Evolutionary conservation across 2,888 invertebrate species (phyloP).

Genomic region (Eucera pruinosa): DNA sequence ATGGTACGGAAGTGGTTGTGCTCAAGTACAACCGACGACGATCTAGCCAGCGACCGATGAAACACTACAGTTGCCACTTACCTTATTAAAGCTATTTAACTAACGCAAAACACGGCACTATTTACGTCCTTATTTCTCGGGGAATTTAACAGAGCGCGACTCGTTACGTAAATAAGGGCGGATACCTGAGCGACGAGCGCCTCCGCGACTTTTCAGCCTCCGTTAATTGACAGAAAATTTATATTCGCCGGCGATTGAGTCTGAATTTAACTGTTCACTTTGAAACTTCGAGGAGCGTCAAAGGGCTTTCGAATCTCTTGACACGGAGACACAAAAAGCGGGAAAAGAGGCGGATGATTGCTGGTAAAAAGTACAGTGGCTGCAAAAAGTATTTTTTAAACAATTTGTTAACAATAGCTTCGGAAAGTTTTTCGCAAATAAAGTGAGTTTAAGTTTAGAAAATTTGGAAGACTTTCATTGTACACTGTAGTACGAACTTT

Average conservation of each 20-base stretch:
- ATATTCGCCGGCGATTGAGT: conserved; percentile 6
- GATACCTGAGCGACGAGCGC: conserved; percentile 1
- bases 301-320: neutral
- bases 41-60: conserved; percentile 55
- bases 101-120: conserved; percentile 52
- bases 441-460: too few species aligned
- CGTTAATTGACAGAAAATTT: conserved; percentile 20
- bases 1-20: conserved; percentile 48
- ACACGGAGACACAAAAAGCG: neutral
- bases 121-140: conserved; percentile 54
- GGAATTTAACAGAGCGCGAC: conserved; percentile 41
- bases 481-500: too few species aligned
- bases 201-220: neutral
- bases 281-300: neutral
- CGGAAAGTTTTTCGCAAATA: too few species aligned
- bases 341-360: neutral
- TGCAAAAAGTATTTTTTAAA: too few species aligned
- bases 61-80: conserved; percentile 51
- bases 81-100: conserved; percentile 59
- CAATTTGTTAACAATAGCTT: too few species aligned
- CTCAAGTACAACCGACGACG: conserved; percentile 53
- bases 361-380: too few species aligned
- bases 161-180: conserved; percentile 51
- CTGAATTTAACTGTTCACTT: neutral
- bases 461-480: too few species aligned